Conservation (phyloP, 1,140 invertebrate species). For the Atopsyche davidsoni region DNA sequence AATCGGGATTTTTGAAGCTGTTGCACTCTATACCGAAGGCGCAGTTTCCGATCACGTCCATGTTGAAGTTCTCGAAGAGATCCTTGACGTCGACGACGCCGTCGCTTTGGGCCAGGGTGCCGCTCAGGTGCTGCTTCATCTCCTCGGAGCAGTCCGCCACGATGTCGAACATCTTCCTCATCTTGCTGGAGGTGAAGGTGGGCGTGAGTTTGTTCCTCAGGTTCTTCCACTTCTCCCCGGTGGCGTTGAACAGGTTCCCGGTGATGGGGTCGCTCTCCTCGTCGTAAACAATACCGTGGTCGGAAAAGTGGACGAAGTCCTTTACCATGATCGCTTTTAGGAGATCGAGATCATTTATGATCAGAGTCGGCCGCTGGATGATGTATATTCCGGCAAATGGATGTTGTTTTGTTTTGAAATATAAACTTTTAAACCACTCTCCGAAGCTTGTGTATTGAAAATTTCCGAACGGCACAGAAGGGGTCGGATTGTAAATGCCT, state of each 20-base stretch:
- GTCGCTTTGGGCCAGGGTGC: constrained; percentile 39
- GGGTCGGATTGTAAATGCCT: neutral
- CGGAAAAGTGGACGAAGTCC: constrained; percentile 53
- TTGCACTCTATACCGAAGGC: constrained; percentile 59
- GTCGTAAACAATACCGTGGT: constrained; percentile 48
- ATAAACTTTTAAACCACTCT: no score
- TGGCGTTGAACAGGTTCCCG: constrained; percentile 45
- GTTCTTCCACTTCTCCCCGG: constrained; percentile 34
- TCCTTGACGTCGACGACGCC: constrained; percentile 46
- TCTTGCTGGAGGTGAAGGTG: constrained; percentile 35
- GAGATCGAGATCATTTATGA: neutral
- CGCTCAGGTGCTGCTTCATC: constrained; percentile 31
- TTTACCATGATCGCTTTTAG: constrained; percentile 43
- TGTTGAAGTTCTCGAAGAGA: constrained; percentile 53
- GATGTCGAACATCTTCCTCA: constrained; percentile 34
- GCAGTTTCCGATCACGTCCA: constrained; percentile 57
- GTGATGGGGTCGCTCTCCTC: constrained; percentile 46
- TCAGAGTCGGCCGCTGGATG: neutral
- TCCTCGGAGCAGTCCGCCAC: constrained; percentile 40
- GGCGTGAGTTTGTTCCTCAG: constrained; percentile 32
- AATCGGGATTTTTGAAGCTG: constrained; percentile 49
- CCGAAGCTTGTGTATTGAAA: no score
- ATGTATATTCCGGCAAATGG: neutral
- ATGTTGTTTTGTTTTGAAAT: neutral
- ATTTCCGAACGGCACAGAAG: constrained; percentile 2